These are phyloP conservation scores for Mystacornis crossleyi DNA, from an alignment of 2,113 vertebrate species.

Conservation along the genomic window DNA sequence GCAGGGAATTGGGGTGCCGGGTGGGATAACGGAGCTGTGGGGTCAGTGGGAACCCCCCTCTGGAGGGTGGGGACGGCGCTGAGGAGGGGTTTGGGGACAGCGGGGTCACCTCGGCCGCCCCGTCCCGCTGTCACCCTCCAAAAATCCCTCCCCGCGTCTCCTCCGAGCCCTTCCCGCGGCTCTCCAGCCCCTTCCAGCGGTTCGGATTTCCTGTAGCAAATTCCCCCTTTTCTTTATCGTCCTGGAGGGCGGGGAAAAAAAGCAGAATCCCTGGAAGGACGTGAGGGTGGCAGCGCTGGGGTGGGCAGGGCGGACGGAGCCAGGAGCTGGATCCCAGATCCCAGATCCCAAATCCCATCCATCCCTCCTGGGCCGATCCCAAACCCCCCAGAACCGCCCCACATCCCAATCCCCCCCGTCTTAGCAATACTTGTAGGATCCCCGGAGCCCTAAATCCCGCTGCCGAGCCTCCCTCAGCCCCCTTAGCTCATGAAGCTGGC, in stretches of 20 bases:
- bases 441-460: not conserved
- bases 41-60: not conserved
- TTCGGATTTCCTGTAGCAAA: not conserved
- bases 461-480: not conserved
- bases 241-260: not conserved
- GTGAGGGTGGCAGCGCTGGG: not conserved
- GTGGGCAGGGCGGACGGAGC: fast-evolving
- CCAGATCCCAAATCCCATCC: not conserved
- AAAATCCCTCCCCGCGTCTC: not conserved
- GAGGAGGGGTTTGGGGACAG: not conserved
- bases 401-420: not conserved
- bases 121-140: not conserved
- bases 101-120: not conserved
- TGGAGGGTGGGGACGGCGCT: not conserved
- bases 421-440: conserved; percentile 63
- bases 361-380: not conserved
- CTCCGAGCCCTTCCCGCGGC: not conserved
- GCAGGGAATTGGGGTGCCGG: not conserved
- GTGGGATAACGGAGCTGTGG: not conserved
- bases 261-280: not conserved
- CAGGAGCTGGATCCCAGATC: not conserved
- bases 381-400: not conserved
- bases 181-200: not conserved
- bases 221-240: not conserved
- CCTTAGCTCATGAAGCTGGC: conserved; percentile 72